phyloP scores from a whole-genome alignment of 1,140 invertebrate genomes.

The Ylistrum balloti region DNA sequence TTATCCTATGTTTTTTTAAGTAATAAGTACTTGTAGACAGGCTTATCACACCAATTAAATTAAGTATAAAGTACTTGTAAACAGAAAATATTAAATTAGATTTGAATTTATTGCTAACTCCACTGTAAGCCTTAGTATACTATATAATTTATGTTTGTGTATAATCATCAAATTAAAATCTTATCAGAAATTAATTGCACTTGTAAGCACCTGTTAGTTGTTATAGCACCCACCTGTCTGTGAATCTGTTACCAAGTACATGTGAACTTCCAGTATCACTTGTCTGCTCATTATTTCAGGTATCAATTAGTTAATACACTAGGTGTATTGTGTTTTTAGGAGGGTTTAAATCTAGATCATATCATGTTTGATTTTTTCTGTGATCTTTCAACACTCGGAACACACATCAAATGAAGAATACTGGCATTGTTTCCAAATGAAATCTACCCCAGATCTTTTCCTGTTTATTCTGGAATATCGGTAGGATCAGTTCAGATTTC shows the following conservation, averaged over 20 bases:
- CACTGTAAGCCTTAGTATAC: neutral
- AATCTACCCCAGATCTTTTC: neutral
- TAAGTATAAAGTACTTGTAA: neutral
- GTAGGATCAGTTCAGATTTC: neutral
- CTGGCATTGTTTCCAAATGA: constrained; percentile 11
- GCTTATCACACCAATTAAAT: too few species aligned
- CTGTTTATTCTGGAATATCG: neutral
- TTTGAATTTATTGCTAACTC: neutral
- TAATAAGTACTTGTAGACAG: neutral
- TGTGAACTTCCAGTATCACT: neutral
- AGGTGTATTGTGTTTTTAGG: neutral
- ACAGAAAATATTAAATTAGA: neutral
- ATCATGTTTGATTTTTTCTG: neutral
- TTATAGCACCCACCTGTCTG: neutral
- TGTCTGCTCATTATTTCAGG: neutral
- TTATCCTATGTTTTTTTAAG: neutral
- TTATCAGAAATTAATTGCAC: neutral
- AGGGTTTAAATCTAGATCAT: neutral
- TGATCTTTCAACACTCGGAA: constrained; percentile 11
- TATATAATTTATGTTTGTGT: neutral
- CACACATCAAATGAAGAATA: constrained; percentile 18
- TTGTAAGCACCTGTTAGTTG: neutral
- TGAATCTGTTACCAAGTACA: constrained; percentile 7
- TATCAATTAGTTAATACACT: neutral
- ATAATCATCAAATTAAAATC: constrained; percentile 2